phyloP scores from a whole-genome alignment of 2,888 invertebrate species.

The Epinotia nisella region DNA sequence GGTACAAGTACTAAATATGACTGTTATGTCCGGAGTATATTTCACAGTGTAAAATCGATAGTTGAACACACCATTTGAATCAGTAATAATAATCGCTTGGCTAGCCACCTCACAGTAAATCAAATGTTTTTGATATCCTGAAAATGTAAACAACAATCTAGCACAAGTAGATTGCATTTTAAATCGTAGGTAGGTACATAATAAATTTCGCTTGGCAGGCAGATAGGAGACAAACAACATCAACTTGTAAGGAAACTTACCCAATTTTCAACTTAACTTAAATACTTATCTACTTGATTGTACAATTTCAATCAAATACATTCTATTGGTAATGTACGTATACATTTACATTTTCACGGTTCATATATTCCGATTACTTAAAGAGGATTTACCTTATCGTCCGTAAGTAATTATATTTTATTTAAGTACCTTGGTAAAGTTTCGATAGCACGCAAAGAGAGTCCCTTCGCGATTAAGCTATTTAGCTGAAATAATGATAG shows the following conservation, averaged over 20 bases:
- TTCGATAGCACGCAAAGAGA: not conserved
- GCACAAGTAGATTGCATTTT: too few relatives aligned
- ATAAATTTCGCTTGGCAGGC: constrained; percentile 15
- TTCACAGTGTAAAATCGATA: not conserved
- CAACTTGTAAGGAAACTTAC: not conserved
- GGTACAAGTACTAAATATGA: too few relatives aligned
- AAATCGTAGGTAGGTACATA: not conserved
- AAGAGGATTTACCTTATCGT: not conserved
- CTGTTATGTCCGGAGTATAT: not conserved
- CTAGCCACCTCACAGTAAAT: not conserved
- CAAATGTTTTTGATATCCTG: not conserved
- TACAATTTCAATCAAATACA: not conserved
- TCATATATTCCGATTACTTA: not conserved
- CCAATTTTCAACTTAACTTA: not conserved
- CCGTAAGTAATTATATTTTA: not conserved
- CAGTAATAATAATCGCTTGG: constrained; percentile 13
- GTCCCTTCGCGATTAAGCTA: not conserved
- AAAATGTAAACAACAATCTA: not conserved
- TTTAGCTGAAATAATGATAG: not conserved
- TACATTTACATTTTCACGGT: too few relatives aligned
- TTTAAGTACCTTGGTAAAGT: not conserved
- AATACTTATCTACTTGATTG: not conserved
- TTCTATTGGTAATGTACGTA: not conserved
- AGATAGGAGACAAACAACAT: not conserved
- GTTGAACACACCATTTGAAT: not conserved